Evolutionary conservation across 2,113 vertebrate species (phyloP).

Genomic region (Archocentrus centrarchus): DNA sequence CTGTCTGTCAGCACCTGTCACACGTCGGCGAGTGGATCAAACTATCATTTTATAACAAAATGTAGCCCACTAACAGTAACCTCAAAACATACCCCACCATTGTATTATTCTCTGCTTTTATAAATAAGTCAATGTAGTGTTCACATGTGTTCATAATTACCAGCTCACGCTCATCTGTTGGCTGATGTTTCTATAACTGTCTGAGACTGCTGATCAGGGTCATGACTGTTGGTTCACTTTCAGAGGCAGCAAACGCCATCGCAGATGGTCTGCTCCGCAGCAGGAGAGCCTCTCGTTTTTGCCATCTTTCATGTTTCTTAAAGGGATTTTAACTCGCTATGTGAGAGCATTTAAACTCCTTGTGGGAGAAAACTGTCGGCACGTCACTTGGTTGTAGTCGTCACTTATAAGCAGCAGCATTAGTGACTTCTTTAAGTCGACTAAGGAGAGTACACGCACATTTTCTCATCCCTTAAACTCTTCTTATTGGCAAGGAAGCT

Average conservation of each 20-base stretch:
- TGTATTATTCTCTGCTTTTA: rapidly evolving
- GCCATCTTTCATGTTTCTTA: background rate
- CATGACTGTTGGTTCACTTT: background rate
- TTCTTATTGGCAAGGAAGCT: background rate
- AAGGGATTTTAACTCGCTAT: background rate
- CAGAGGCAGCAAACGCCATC: background rate
- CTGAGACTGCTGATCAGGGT: background rate
- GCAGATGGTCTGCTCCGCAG: background rate
- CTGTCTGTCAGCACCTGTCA: no score
- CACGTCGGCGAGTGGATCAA: no score
- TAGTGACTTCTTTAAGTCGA: background rate
- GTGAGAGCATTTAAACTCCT: background rate
- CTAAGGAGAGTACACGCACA: background rate
- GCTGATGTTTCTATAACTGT: background rate
- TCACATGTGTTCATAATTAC: background rate
- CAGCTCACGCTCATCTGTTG: background rate
- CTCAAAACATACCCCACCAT: no score
- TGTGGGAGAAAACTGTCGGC: background rate
- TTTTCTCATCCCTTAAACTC: background rate
- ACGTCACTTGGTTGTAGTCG: background rate
- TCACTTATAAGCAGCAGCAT: background rate
- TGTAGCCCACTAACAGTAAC: no score
- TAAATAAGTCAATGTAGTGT: background rate
- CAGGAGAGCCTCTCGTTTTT: background rate
- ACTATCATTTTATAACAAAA: no score